Base-by-base conservation (phyloP, 2,797 vertebrate species). In the Gorsachius magnificus region DNA sequence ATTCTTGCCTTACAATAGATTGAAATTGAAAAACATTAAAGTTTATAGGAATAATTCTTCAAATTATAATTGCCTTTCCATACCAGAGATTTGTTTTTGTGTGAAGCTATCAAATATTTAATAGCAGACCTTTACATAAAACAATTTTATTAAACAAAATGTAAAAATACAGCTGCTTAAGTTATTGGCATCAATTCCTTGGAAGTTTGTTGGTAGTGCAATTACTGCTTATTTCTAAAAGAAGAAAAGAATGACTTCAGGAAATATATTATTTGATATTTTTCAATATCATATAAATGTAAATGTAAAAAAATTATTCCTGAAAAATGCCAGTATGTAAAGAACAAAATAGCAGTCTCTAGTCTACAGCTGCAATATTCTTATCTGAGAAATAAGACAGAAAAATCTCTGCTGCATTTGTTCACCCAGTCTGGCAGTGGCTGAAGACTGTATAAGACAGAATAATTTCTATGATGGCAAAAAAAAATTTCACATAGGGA, bases 11-110 rank as follows among this genome's bases (percentile, higher is more conserved):
- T 86, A 93, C 82, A 96, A 92, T 95, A 87, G 85, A 92, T 63
- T 78, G 83, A 94, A 96, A 96, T 83, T 87, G 93, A 94, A 97
- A 96, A 97, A 87, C 87, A 95, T 96, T 94, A 96, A 96, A 85
- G 53, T 95, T 97, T 96, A 97, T 95, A 80, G 92, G 77, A 93
- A 94, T 91, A 94, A 95, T 95, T 96, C 87, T 88, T 97, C 92
- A 92, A 88, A 93, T 93, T 96, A 89, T 95, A 96, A 96, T 96
- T 96, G 95, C 91, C 60, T 97, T 97, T 93, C 76, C 24, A 25
- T 94, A 71, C 54, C 54, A 86, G 78, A 83, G 35, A 85, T 85
- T 91, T 96, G 75, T 86, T 95, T 93, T 83, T 13, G 2, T 53
- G 35, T 58, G 46, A 86, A 92, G 89, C 83, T 83, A 96, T 96